Percentiles rank a stretch among this genome's conserved stretches.
Conservation (phyloP, 2,888 invertebrate species). For the Phortica magna region DNA sequence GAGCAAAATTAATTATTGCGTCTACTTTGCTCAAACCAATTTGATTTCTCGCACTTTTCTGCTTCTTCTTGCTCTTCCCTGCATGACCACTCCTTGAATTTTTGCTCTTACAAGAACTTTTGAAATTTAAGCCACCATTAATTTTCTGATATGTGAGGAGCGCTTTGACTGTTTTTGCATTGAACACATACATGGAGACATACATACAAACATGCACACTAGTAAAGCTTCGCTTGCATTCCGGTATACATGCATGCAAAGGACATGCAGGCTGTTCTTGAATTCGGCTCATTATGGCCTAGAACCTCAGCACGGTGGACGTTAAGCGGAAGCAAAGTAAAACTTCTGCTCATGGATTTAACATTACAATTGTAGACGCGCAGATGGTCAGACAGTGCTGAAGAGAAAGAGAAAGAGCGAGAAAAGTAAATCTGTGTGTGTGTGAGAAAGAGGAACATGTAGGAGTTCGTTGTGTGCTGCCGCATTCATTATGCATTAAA, state of each 20-base stretch:
- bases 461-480: slow-evolving; percentile 1
- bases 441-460: not conserved
- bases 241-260: slow-evolving; percentile 13
- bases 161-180: not conserved
- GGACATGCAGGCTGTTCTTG: slow-evolving; percentile 27
- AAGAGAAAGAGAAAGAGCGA: slow-evolving; percentile 6
- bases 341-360: slow-evolving; percentile 56
- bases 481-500: slow-evolving; percentile 74
- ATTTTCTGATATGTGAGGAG: not conserved
- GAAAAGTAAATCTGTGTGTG: slow-evolving; percentile 13
- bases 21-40: slow-evolving; percentile 46
- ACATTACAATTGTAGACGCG: slow-evolving; percentile 63
- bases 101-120: too few species aligned
- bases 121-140: not conserved
- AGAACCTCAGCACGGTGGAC: not conserved
- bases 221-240: slow-evolving; percentile 22
- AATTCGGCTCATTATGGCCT: slow-evolving; percentile 33
- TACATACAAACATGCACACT: slow-evolving; percentile 30
- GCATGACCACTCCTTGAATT: not conserved
- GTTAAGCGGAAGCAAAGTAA: slow-evolving; percentile 22
- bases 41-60: slow-evolving; percentile 21
- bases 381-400: slow-evolving; percentile 31
- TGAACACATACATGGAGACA: slow-evolving; percentile 32
- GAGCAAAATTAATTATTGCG: slow-evolving; percentile 74
- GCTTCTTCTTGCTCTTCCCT: not conserved